Base-by-base conservation (phyloP, 2,113 vertebrate genomes). In the Austrofundulus limnaeus region DNA sequence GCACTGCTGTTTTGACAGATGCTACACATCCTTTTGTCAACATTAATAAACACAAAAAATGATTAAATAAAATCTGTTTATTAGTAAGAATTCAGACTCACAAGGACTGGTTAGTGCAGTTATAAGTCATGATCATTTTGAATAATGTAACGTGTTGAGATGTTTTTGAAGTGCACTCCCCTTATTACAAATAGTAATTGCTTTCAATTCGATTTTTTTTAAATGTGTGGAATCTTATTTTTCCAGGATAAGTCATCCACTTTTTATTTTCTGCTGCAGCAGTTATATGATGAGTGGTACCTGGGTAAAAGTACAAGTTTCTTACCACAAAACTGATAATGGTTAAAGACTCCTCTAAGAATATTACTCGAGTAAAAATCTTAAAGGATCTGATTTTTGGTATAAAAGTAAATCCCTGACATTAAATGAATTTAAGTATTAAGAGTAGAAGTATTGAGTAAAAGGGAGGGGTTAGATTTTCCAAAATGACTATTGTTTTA, bases 1-100 rank as follows among this genome's bases (percentile, higher is more conserved):
- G 50, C n/a, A 49, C 56, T 55, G 61, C 70, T 60, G 82, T 42
- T 64, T 9, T 66, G 59, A 70, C 72, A 78, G 66, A 77, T 72
- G 62, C 55, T 67, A 2, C 24, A 25, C 6, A 37, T 49, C 23
- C 48, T 61, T 54, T 43, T 56, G 47, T 58, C 64, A 66, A 75
- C 66, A 68, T 49, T 17, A 45, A 60, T 48, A 49, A 8, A 60
- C 16, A 3, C 4, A 41, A 55, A 20, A 20, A 5, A 15, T 23
- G 55, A 66, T 20, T 37, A 20, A 51, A 28, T 37, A 24, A n/a
- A 48, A 57, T 19, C 17, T 41, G 49, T 23, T 16, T 14, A 46
- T 60, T 25, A 52, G 12, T 49, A 23, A 52, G 17, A 1, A 11
- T 45, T 7, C n/a, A 5, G 19, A 45, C 9, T 19, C 43, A 20